Evolutionary conservation across 1,140 invertebrate genomes (phyloP), one percentile per base, ranked within the genome.

Genomic region (Polypedilum pembai): DNA sequence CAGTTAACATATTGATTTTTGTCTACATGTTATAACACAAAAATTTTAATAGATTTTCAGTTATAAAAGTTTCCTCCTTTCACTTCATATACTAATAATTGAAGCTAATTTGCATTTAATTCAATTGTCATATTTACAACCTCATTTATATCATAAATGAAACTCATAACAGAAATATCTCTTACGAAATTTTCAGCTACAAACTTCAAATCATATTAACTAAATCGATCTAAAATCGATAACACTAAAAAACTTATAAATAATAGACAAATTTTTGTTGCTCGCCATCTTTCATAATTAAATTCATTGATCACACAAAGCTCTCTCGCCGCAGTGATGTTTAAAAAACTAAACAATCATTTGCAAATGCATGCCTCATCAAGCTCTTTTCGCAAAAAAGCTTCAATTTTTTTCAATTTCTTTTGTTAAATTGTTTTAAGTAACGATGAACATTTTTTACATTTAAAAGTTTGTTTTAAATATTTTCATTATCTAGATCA

Each of bases 391-490:
- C 45, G 45, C 45, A 56, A 56, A 56, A n/a, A 56, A 56, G 45
- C 45, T 56, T 56, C 45, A 56, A 56, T 56, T 12, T 56, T 15
- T 15, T 56, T 56, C n/a, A 56, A 56, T 56, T 56, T 56, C 12
- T 56, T 56, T 56, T 15, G 8, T 8, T 56, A 56, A n/a, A n/a
- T 56, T n/a, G 45, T 56, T 56, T 56, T 56, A 33, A 3, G 24
- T 56, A 56, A 56, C 45, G 45, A 56, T 56, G 45, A 56, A 56
- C 45, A 56, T 56, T 56, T 56, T 56, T 56, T 56, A 56, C 45
- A 56, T 56, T 56, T 56, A 56, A 56, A 56, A 56, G 45, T n/a
- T 56, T 56, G 12, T 56, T 56, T 56, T 56, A 56, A 56, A 56
- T 56, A n/a, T 56, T 33, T 12, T n/a, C n/a, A 15, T 56, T 56